These are phyloP conservation scores for Enteromius unitaeniatus DNA, from an alignment of 2,797 vertebrate species.

Conservation along the genomic window DNA sequence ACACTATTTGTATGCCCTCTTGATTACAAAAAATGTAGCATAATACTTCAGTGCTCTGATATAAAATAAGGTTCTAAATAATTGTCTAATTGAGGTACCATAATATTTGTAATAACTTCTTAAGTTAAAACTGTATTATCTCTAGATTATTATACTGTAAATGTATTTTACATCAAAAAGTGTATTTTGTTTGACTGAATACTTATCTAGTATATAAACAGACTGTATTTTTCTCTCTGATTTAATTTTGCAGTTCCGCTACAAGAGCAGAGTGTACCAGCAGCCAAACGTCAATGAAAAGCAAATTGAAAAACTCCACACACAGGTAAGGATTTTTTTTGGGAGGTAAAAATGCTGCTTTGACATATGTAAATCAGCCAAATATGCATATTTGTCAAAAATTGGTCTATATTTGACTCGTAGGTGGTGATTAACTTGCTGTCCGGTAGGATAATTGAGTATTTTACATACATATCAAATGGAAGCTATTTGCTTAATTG, in stretches of 20 bases:
- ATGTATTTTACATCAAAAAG: neutral
- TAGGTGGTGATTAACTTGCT: conserved; percentile 21
- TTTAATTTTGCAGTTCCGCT: conserved; percentile 80
- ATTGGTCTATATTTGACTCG: neutral
- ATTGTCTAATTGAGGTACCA: neutral
- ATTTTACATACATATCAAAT: conserved; percentile 25
- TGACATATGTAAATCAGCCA: conserved; percentile 26
- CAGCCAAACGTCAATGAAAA: conserved; percentile 84
- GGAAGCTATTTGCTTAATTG: conserved; percentile 38
- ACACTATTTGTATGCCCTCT: neutral
- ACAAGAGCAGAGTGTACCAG: conserved; percentile 87
- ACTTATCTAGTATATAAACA: neutral
- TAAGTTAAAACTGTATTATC: neutral
- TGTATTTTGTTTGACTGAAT: neutral
- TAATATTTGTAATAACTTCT: neutral
- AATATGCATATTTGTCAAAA: conserved; percentile 18
- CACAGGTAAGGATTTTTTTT: conserved; percentile 76
- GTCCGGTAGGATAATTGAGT: neutral
- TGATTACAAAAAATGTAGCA: neutral
- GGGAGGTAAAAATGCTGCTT: neutral
- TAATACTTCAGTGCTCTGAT: neutral
- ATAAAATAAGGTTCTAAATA: neutral
- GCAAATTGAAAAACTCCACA: conserved; percentile 86
- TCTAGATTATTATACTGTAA: neutral
- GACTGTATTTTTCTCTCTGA: neutral